Evolutionary conservation across 2,113 vertebrate genomes (phyloP), one percentile per base, ranked within the genome.

Genomic region (Poeciliopsis turrubarensis): DNA sequence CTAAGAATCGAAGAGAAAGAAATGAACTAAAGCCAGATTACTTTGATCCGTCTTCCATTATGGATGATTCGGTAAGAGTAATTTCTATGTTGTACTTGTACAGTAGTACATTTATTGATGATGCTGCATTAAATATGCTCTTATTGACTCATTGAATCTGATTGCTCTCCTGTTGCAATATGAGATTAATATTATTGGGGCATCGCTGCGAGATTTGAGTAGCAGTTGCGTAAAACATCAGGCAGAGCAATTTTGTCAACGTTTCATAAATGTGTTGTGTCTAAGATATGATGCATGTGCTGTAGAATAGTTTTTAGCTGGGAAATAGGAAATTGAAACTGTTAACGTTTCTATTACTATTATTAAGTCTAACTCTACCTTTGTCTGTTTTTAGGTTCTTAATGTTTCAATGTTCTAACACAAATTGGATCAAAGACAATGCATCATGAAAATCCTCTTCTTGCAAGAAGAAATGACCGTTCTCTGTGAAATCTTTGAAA

Each of bases 331-430:
- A 25, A 57, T 11, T 57, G 51, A 57, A 47, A 57, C 25, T 57
- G 7, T n/a, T 57, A 54, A 54, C n/a, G 25, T 57, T n/a, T 25
- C 22, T 57, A 3, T 65, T 6, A 19, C 25, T 12, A 12, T n/a
- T 27, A 51, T 63, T 51, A 26, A 63, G 60, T 25, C 29, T 51
- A 30, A 66, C 57, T 41, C 31, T 26, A 1, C 60, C 51, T 13
- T 60, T 71, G 60, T 79, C 13, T 69, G 0, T 73, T 41, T 65
- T 68, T 22, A 92, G 90, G 90, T 92, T 82, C 89, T 92, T 44
- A 92, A 92, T 81, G 90, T 92, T 68, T 77, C 90, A 6, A 92
- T 92, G 90, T 92, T 90, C 79, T 92, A 83, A 87, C 73, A 61
- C 41, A 41, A 80, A 75, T 11, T 12, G 37, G 80, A 78, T 2